Percentiles rank a stretch among this genome's conserved stretches.
Conservation (phyloP, 2,113 vertebrate genomes). For the Tylochromis polylepis region DNA sequence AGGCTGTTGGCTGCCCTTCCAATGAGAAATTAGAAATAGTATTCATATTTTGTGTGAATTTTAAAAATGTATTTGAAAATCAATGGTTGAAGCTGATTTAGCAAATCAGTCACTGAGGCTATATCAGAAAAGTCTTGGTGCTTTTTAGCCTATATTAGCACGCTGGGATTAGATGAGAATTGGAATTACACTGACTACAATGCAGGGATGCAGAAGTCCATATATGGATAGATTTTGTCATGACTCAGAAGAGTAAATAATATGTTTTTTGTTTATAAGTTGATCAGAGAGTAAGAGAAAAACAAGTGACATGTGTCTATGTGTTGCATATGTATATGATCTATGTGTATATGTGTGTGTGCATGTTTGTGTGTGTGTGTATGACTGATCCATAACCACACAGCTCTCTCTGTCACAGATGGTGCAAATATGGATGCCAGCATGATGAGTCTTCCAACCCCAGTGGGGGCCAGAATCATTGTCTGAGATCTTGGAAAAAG, state of each 20-base stretch:
- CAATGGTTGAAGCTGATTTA: background rate
- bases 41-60: background rate
- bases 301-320: background rate
- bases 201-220: background rate
- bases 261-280: background rate
- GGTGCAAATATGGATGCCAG: conserved; percentile 68
- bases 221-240: background rate
- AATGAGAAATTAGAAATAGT: background rate
- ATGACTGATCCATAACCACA: conserved; percentile 33
- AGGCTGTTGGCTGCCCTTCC: background rate
- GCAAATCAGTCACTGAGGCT: conserved; percentile 26
- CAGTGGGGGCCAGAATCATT: conserved; percentile 63
- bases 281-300: background rate
- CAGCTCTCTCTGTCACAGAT: conserved; percentile 65
- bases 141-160: conserved; percentile 50
- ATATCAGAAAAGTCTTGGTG: conserved; percentile 18
- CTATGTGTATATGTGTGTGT: background rate
- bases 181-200: background rate
- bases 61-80: background rate
- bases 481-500: conserved; percentile 68
- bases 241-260: background rate
- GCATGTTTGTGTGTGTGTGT: background rate
- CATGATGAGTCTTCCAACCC: conserved; percentile 62
- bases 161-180: conserved; percentile 38
- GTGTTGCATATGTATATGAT: background rate